Base-by-base conservation (phyloP, 2,113 vertebrate species). In the Silurus meridionalis region DNA sequence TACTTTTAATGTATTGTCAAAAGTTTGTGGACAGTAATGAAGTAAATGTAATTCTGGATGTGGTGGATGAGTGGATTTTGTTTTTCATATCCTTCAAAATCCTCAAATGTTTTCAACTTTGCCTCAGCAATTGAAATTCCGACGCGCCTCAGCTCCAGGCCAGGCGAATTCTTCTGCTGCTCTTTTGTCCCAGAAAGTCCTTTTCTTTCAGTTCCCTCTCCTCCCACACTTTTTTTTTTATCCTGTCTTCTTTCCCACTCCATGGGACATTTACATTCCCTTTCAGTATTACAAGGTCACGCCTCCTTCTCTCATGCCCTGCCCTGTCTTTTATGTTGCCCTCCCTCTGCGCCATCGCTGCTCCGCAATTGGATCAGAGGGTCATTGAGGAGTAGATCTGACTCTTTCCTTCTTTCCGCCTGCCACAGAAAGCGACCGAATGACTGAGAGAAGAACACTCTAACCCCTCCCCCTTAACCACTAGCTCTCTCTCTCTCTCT, bases 281-380 rank as follows among this genome's bases (percentile, higher is more conserved):
- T 89, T 94, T 90, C 92, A 92, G 87, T 90, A 89, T 90, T 92
- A 89, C 94, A 95, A 95, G 92, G 94, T 94, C 95, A 92, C 95
- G 87, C 88, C 90, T 82, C 93, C 93, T 81, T 90, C 87, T 88
- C 89, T 90, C 88, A 89, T 85, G 58, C 67, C 72, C 83, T 58
- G 80, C 93, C 90, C 86, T 88, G 89, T 89, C 61, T 52, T 85
- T 52, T 80, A 82, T 60, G 58, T 19, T 63, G 87, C 86, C 87
- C 85, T 75, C 5, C 91, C 91, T 15, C 88, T 67, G 25, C 61
- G 2, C 80, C 85, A 64, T 57, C 89, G 72, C 88, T 89, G 82
- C 88, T 79, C 83, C 85, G 63, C 86, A 67, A 90, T 91, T 89
- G 88, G 91, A 87, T 60, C 15, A 53, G 48, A 77, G 74, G 74